Evolutionary conservation across 2,797 vertebrate genomes (phyloP).

Genomic region (Hyperoplus immaculatus): DNA sequence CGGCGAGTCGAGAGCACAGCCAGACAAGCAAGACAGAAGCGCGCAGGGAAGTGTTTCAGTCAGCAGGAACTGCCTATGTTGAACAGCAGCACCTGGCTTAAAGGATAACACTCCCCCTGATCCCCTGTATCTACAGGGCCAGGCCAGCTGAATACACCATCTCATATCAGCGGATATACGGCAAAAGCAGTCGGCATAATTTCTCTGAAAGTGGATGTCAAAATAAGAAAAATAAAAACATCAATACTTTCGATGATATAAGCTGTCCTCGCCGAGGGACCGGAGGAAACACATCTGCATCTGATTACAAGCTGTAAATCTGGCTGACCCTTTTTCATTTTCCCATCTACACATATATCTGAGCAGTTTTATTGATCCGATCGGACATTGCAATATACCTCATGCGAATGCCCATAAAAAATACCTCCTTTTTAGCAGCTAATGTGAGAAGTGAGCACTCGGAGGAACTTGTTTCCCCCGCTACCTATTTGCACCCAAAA

Average conservation of each 20-base stretch:
- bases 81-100: constrained; percentile 79
- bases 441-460: constrained; percentile 29
- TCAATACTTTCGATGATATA: constrained; percentile 67
- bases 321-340: constrained; percentile 33
- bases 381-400: constrained; percentile 49
- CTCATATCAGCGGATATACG: constrained; percentile 48
- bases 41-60: constrained; percentile 70
- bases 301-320: constrained; percentile 76
- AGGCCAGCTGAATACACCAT: constrained; percentile 61
- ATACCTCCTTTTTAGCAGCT: constrained; percentile 33
- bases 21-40: constrained; percentile 63
- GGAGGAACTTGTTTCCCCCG: constrained; percentile 20
- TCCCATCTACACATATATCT: constrained; percentile 48
- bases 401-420: constrained; percentile 46
- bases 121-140: constrained; percentile 58
- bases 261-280: constrained; percentile 52
- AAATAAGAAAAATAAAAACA: constrained; percentile 30
- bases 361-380: constrained; percentile 65
- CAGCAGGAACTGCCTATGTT: constrained; percentile 75
- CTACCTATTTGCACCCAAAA: constrained; percentile 22
- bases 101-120: constrained; percentile 75
- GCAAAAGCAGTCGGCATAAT: constrained; percentile 43
- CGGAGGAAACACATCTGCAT: constrained; percentile 62
- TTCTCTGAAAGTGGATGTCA: constrained; percentile 50
- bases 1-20: constrained; percentile 42